Base-by-base conservation (phyloP, 2,888 invertebrate species). In the Clepsis dumicolana region DNA sequence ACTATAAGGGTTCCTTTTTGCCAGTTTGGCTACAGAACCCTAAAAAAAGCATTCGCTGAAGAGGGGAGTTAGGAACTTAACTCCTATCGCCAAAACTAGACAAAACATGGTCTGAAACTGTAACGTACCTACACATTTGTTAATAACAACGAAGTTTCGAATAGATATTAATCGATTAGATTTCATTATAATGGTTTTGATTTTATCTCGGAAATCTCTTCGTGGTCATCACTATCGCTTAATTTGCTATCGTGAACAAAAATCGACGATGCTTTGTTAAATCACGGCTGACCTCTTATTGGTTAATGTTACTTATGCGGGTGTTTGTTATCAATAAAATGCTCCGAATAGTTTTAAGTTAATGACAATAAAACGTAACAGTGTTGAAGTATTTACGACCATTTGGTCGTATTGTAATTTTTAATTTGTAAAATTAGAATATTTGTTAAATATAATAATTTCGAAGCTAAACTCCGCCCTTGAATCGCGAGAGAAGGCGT, bases 231-330 rank as follows among this genome's bases (percentile, higher is more conserved):
- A n/a, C 21, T 16, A 62, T 32, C 14, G 12, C 14, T 72, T 73
- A 81, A 81, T 82, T 80, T 79, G 83, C 85, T 84, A 85, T 86
- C 87, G 70, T 75, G 76, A 75, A 73, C 69, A 73, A 72, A 76
- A 80, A 82, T 83, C 81, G 74, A 63, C 65, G 70, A 54, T 65
- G 10, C 64, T 72, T 79, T 78, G 80, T 79, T 77, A 78, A 77
- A 75, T 78, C 74, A 71, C 60, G 71, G 72, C 73, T 68, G 74
- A 74, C 67, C 59, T 59, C 70, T 65, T 59, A 63, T 64, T 71
- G 80, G 80, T 83, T 79, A 81, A 64, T 48, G 27, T 54, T 72
- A 70, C 44, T 41, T 5, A 65, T 65, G 65, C 65, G 65, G 65
- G 65, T 59, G 38, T 50, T 41, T 25, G 35, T 64, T 38, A 38